phyloP scores from a whole-genome alignment of 2,888 invertebrate genomes.

The Entomobrya proxima region DNA sequence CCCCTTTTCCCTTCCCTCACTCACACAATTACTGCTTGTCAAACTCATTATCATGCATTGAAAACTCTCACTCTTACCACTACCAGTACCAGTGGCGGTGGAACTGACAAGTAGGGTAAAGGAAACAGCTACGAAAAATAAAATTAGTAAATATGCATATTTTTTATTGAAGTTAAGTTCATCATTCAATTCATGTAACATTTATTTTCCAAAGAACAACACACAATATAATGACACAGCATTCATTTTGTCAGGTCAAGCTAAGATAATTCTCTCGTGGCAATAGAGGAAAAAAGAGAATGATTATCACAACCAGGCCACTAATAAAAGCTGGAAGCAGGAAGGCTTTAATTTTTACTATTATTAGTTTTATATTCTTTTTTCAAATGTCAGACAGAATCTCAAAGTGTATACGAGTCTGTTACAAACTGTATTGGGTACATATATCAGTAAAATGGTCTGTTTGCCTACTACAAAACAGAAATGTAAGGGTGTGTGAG shows the following conservation, averaged over 20 bases:
- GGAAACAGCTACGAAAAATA: too few relatives aligned
- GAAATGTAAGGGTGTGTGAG: neutral
- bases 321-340: slow-evolving; percentile 48
- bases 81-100: too few relatives aligned
- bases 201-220: neutral
- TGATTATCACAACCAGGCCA: neutral
- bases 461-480: too few relatives aligned
- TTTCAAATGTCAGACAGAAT: neutral
- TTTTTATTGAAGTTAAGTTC: too few relatives aligned
- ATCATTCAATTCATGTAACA: too few relatives aligned
- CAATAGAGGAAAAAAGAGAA: neutral
- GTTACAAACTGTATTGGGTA: neutral
- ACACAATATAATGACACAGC: neutral
- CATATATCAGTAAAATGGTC: neutral
- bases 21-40: too few relatives aligned
- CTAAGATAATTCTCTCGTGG: neutral
- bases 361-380: neutral
- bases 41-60: too few relatives aligned
- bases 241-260: neutral
- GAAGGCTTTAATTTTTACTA: slow-evolving; percentile 46
- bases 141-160: too few relatives aligned
- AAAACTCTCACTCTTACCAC: too few relatives aligned
- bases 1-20: too few relatives aligned
- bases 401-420: neutral
- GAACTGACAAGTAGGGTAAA: too few relatives aligned